Evolutionary conservation across 2,113 vertebrate genomes (phyloP).

Genomic region (Ia io): DNA sequence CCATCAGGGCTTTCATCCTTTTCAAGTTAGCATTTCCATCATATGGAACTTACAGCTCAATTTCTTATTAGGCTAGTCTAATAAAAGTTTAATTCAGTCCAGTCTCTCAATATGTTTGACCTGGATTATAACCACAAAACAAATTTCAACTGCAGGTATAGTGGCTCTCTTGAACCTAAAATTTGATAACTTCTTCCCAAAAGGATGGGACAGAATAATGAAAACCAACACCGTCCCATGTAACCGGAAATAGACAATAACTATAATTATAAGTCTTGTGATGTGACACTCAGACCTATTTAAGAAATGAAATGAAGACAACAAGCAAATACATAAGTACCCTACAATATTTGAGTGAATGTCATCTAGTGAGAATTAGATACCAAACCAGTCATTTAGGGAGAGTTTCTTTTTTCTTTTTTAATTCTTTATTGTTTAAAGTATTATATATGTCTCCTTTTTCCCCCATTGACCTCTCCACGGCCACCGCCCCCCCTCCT

Average conservation of each 20-base stretch:
- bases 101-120: slow-evolving; percentile 1
- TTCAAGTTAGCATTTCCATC: slow-evolving; percentile 17
- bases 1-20: neutral
- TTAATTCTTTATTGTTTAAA: too few species aligned
- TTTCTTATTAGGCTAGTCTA: slow-evolving; percentile 24
- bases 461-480: too few species aligned
- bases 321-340: neutral
- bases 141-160: slow-evolving; percentile 22
- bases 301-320: slow-evolving; percentile 15
- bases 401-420: neutral
- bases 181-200: slow-evolving; percentile 12
- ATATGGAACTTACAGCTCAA: neutral
- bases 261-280: neutral
- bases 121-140: slow-evolving; percentile 29
- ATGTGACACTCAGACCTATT: neutral
- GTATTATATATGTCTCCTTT: too few species aligned
- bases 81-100: slow-evolving; percentile 45
- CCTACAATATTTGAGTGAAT: neutral
- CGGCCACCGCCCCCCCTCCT: too few species aligned
- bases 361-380: neutral
- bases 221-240: slow-evolving; percentile 3
- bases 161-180: slow-evolving; percentile 24
- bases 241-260: neutral
- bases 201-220: neutral
- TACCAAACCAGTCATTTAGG: neutral